Percentiles rank a stretch among this genome's conserved stretches.
Conservation (phyloP, 1,140 invertebrate genomes). For the Pygmarrhopalites habei region DNA sequence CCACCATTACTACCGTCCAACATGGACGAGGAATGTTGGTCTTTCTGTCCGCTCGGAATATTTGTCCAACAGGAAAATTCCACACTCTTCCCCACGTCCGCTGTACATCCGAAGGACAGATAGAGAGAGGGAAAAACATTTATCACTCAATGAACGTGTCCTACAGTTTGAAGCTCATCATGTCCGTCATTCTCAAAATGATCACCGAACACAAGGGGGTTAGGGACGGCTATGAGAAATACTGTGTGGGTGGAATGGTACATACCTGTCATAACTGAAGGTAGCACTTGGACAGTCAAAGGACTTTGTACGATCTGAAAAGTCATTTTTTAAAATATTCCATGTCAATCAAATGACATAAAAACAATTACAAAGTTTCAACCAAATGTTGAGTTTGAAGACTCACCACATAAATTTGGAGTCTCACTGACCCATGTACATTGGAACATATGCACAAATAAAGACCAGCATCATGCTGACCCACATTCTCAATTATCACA, state of each 20-base stretch:
- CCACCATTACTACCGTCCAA: slow-evolving; percentile 36
- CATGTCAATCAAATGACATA: neutral
- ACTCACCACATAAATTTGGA: slow-evolving; percentile 28
- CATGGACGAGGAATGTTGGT: neutral
- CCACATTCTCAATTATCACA: slow-evolving; percentile 63
- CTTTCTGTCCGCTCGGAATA: slow-evolving; percentile 10
- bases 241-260: no score
- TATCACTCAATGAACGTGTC: no score
- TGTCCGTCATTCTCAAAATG: no score
- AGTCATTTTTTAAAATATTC: no score
- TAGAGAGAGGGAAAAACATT: neutral
- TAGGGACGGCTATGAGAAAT: no score
- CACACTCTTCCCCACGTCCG: slow-evolving; percentile 46
- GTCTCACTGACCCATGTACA: slow-evolving; percentile 49
- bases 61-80: slow-evolving; percentile 45
- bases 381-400: neutral
- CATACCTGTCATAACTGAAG: slow-evolving; percentile 21
- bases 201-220: no score
- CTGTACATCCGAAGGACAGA: slow-evolving; percentile 26
- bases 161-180: no score
- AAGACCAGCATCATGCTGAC: slow-evolving; percentile 59
- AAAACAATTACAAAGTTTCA: neutral
- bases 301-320: slow-evolving; percentile 23
- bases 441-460: slow-evolving; percentile 63
- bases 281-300: slow-evolving; percentile 32